Base-by-base conservation (phyloP, 2,888 invertebrate genomes). In the Taphrorychus bicolor region DNA sequence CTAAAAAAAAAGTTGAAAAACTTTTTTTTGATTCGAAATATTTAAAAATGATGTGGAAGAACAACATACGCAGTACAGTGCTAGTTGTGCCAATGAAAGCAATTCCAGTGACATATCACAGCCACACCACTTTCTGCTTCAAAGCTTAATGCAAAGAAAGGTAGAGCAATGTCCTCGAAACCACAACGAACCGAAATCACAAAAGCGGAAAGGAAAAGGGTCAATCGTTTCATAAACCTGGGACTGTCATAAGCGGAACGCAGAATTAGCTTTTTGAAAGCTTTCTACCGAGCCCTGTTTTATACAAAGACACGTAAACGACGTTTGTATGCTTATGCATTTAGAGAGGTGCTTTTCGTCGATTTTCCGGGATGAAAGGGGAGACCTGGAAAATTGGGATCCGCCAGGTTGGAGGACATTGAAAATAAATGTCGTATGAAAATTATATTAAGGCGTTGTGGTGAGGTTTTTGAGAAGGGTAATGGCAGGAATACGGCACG, bases 181-280 rank as follows among this genome's bases (percentile, higher is more conserved):
- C 32, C 32, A 32, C 32, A 32, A 9, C 32, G 32, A 32, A 32
- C 9, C 32, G 3, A 45, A 45, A 45, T 14, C 45, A 45, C 21
- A 32, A 57, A 57, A 52, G 41, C 16, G 24, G 40, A 53, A 75
- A 75, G 49, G 45, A 75, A 75, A 73, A 72, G 71, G 75, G 76
- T 77, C 77, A 78, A 77, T 77, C 76, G 76, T 71, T 72, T 72
- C 74, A 74, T 75, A 75, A 77, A 76, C 72, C 76, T 74, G 74
- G 71, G 73, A 76, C 74, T 76, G 74, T 75, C 74, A 73, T 73
- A 73, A 72, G 72, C 73, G 73, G 74, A 73, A 75, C 49, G 17
- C 32, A 73, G 70, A 73, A 75, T 76, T 76, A 75, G 76, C 75
- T 74, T 74, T 74, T 70, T 69, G 73, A 71, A 73, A 73, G 75